Conservation (phyloP, 2,113 vertebrate species). For the Sinocyclocheilus anophthalmus region DNA sequence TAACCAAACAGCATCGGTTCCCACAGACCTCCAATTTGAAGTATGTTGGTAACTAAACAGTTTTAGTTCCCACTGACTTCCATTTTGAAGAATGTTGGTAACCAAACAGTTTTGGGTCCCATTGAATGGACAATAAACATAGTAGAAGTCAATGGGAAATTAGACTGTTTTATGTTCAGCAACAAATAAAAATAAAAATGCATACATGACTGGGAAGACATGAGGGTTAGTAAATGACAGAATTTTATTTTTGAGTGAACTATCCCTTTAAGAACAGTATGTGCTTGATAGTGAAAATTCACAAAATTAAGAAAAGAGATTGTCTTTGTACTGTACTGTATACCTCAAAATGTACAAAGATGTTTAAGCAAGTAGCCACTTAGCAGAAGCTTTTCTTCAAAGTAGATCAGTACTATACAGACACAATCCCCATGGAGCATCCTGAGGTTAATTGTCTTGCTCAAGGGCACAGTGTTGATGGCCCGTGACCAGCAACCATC, state of each 20-base stretch:
- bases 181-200: too few relatives aligned
- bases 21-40: too few relatives aligned
- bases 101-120: too few relatives aligned
- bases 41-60: too few relatives aligned
- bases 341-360: background rate
- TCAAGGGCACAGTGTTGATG: background rate
- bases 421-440: conserved; percentile 3
- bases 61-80: too few relatives aligned
- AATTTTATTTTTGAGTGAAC: background rate
- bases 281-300: background rate
- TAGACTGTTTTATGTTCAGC: background rate
- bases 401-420: background rate
- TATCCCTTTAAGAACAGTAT: background rate
- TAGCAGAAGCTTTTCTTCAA: background rate
- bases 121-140: too few relatives aligned
- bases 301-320: background rate
- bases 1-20: too few relatives aligned
- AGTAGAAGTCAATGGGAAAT: background rate
- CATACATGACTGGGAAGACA: too few relatives aligned
- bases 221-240: too few relatives aligned
- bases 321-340: background rate
- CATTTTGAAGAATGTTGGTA: background rate
- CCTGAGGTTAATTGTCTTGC: background rate
- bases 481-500: background rate
- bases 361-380: background rate